Base-by-base conservation (phyloP, 2,888 invertebrate genomes). In the Protophormia terraenovae region DNA sequence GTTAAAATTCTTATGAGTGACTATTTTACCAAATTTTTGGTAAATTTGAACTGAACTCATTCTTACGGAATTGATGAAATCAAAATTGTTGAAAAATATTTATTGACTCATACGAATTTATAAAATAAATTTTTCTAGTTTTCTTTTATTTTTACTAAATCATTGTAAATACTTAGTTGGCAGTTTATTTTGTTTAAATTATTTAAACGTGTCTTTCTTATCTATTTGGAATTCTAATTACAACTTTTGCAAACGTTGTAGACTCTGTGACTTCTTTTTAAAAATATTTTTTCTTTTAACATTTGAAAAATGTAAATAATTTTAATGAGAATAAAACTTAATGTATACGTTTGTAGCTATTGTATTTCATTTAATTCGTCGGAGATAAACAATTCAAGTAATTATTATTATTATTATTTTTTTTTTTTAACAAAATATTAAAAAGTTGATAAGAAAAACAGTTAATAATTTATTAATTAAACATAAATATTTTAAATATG, bases 231-330 rank as follows among this genome's bases (percentile, higher is more conserved):
- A 72, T 64, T 71, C 32, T 29, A 41, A 66, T 47, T 64, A 35
- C n/a, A 53, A 27, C 5, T 41, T 72, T 16, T 76, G 64, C 38
- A 38, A 67, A 66, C 67, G 38, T 29, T 35, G 66, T 50, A 75
- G 81, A 75, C 81, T 73, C 8, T 38, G n/a, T 81, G 81, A 67
- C 67, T 81, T 75, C 67, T 67, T 35, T 67, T 66, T 47, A 38
- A 19, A 35, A 73, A 67, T 67, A 66, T 69, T 81, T 69, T n/a
- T n/a, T n/a, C n/a, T n/a, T n/a, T 45, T 69, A 75, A 53, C 38
- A 75, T 81, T 81, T 53, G n/a, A 75, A 75, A 81, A 81, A 67
- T 69, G 75, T 75, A 75, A 81, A 81, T 81, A 81, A 27, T 76
- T 76, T 45, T 12, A 41, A 69, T 32, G 69, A 45, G 62, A 69